Evolutionary conservation across 1,140 invertebrate species (phyloP).

Genomic region (Neoseiulus cucumeris): DNA sequence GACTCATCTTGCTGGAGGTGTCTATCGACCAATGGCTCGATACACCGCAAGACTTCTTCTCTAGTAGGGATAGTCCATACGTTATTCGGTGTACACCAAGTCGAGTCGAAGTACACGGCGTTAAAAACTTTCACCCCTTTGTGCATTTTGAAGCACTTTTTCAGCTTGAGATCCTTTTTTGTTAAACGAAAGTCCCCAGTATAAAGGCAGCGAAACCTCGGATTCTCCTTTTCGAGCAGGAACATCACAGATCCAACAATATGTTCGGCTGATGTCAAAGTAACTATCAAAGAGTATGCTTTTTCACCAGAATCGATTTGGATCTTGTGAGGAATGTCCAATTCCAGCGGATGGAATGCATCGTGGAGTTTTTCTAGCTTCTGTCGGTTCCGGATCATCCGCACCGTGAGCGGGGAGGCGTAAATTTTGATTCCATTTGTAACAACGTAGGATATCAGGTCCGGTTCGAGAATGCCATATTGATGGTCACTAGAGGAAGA

Average conservation of each 20-base stretch:
- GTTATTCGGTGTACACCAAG: neutral
- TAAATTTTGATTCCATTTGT: neutral
- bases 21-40: neutral
- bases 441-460: neutral
- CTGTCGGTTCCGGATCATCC: neutral
- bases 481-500: neutral
- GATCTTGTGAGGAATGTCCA: neutral
- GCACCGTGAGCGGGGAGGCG: neutral
- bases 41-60: neutral
- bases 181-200: slow-evolving; percentile 3
- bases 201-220: neutral
- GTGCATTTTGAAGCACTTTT: neutral
- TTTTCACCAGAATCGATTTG: neutral
- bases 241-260: slow-evolving; percentile 4
- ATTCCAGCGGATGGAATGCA: neutral
- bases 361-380: neutral
- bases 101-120: neutral
- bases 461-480: neutral
- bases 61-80: neutral
- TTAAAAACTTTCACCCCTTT: neutral
- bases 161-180: neutral
- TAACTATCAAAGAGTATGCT: neutral
- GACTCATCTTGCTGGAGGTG: neutral
- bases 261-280: neutral
- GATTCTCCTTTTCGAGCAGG: neutral